These are phyloP conservation scores for Nylanderia fulva DNA, from an alignment of 1,140 invertebrate genomes.

Conservation along the genomic window DNA sequence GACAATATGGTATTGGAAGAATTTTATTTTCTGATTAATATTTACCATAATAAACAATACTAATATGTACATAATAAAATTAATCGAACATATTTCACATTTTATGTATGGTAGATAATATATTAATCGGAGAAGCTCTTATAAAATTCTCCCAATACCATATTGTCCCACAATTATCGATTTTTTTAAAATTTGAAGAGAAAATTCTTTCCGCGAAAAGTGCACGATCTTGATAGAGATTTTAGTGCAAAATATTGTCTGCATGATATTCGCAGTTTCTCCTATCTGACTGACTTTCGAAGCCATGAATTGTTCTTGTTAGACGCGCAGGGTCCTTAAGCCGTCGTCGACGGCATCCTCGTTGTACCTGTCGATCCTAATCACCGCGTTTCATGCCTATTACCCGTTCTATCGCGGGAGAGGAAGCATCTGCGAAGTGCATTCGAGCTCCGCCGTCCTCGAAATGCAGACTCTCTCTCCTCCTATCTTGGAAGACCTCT, in stretches of 20 bases:
- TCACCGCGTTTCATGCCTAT: slow-evolving; percentile 58
- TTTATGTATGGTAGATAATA: too few species aligned
- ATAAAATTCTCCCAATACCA: too few species aligned
- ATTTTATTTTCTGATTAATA: too few species aligned
- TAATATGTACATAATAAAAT: too few species aligned
- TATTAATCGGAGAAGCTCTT: too few species aligned
- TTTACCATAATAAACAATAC: too few species aligned
- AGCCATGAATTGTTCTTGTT: slow-evolving; percentile 12
- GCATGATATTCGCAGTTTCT: not conserved
- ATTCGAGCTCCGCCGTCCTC: slow-evolving; percentile 24
- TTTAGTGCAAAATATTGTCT: not conserved
- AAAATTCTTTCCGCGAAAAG: too few species aligned
- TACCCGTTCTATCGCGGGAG: slow-evolving; percentile 29
- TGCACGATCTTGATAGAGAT: not conserved
- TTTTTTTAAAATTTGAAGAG: not conserved
- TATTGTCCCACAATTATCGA: too few species aligned
- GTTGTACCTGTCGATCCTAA: slow-evolving; percentile 62
- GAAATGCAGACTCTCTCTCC: not conserved
- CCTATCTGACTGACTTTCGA: not conserved
- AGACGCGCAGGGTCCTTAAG: slow-evolving; percentile 1
- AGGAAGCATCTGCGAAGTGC: slow-evolving; percentile 35
- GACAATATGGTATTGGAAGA: too few species aligned
- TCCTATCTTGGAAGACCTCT: slow-evolving; percentile 3
- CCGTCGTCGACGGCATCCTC: slow-evolving; percentile 7
- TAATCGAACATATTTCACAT: too few species aligned